Percentiles rank a stretch among this genome's conserved stretches.
These are phyloP conservation scores for Drosophila siamana DNA, from an alignment of 2,888 invertebrate species.

Conservation along the genomic window DNA sequence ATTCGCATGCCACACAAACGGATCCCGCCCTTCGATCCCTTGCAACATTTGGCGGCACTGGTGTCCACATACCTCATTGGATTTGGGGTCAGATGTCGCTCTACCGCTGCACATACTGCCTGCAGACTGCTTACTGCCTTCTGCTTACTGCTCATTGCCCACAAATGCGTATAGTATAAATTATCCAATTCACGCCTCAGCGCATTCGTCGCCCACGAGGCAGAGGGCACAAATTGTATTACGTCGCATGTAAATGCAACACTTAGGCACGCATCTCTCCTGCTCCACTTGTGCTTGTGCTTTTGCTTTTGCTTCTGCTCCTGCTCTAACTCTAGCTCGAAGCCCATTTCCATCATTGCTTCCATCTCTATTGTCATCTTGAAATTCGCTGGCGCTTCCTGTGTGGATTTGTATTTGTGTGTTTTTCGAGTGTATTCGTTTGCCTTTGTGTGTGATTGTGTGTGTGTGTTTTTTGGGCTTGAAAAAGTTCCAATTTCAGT, in stretches of 20 bases:
- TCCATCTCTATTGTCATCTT: constrained; percentile 23
- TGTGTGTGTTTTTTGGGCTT: constrained; percentile 56
- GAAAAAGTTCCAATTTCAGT: constrained; percentile 73
- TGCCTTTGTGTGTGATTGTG: constrained; percentile 48
- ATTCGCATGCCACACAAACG: constrained; percentile 45
- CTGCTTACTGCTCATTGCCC: constrained; percentile 22
- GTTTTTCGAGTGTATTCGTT: constrained; percentile 62
- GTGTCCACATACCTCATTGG: constrained; percentile 66
- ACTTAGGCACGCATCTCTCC: constrained; percentile 76
- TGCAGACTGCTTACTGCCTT: constrained; percentile 6
- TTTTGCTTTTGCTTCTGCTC: constrained; percentile 6
- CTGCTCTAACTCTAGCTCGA: constrained; percentile 19
- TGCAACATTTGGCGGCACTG: constrained; percentile 36
- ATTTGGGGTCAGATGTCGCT: constrained; percentile 25
- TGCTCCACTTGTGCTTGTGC: constrained; percentile 13
- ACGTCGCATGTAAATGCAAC: constrained; percentile 77
- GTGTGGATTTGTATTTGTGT: constrained; percentile 49
- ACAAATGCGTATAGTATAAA: constrained; percentile 63
- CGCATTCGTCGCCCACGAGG: constrained; percentile 48
- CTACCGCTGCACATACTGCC: neutral
- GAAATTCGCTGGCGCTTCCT: constrained; percentile 30
- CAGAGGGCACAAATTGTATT: constrained; percentile 67
- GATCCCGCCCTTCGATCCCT: constrained; percentile 7
- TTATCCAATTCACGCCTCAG: constrained; percentile 81
- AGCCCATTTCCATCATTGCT: constrained; percentile 20